These are phyloP conservation scores for Drosophila ercepeae DNA, from an alignment of 1,140 invertebrate species.

Conservation along the genomic window DNA sequence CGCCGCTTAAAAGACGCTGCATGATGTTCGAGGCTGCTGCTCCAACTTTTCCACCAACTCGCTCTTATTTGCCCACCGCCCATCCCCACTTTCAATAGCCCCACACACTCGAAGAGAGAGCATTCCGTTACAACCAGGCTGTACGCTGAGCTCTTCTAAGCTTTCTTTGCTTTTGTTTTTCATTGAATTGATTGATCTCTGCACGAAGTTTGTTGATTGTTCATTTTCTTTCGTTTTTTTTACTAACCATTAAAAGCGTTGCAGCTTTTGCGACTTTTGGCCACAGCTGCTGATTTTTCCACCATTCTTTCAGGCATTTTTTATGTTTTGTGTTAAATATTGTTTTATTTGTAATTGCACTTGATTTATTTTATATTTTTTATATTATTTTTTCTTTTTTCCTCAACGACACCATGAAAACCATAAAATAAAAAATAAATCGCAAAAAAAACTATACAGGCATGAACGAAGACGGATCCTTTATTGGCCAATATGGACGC, in stretches of 20 bases:
- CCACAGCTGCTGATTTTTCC: neutral
- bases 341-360: constrained; percentile 30
- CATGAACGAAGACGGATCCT: constrained; percentile 99
- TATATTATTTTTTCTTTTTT: constrained; percentile 62
- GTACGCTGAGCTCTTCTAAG: constrained; percentile 14
- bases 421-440: constrained; percentile 24
- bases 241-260: neutral
- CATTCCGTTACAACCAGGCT: neutral
- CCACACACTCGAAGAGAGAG: neutral
- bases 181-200: constrained; percentile 21
- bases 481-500: constrained; percentile 97
- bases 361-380: constrained; percentile 52
- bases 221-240: constrained; percentile 23
- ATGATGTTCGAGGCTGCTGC: constrained; percentile 29
- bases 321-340: neutral
- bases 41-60: neutral
- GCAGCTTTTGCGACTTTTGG: neutral
- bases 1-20: constrained; percentile 20
- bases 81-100: no score
- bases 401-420: constrained; percentile 17
- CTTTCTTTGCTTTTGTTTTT: constrained; percentile 18
- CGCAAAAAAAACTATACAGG: constrained; percentile 85
- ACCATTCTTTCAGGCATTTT: neutral
- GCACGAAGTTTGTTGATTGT: constrained; percentile 40
- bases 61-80: no score